Base-by-base conservation (phyloP, 2,113 vertebrate genomes). In the Pogona vitticeps region DNA sequence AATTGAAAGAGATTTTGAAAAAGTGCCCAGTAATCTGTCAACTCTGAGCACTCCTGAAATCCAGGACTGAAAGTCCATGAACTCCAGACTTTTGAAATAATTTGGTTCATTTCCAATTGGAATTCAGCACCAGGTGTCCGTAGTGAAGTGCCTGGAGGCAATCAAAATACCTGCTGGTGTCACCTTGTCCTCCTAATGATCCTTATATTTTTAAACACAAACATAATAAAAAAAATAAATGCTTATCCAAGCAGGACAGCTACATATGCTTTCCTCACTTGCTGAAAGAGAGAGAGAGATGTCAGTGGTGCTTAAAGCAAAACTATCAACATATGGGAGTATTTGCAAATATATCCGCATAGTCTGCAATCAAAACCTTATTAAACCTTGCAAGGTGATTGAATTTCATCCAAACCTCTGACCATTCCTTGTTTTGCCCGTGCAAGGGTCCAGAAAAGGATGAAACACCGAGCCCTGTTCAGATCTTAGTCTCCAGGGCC, bases 151-250 rank as follows among this genome's bases (percentile, higher is more conserved):
- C 91, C 94, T 95, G 17, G 7, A 95, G 95, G 93, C 94, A 91
- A 92, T 94, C 88, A 93, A 91, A 94, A 95, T 92, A 94, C 94
- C 86, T 90, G 91, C 84, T 90, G 92, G 87, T 95, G 94, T 96
- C 95, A 96, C 95, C 94, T 96, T 96, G 94, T 95, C 94, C 93
- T 95, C 92, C 93, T 95, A 95, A 95, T 93, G 94, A 96, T 95
- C 95, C 93, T 94, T 91, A 93, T 89, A 90, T 94, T 94, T 94
- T 95, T 92, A 95, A 87, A 95, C 89, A 92, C 91, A 95, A 93
- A 94, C 94, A 94, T 81, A 93, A 95, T 95, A 92, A 95, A 95
- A 52, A 52, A 87, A 95, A 88, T 92, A 92, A 93, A 90, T 94
- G 94, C 92, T 95, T 95, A 94, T 93, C 94, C 94, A 95, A 95